Evolutionary conservation across 2,888 invertebrate genomes (phyloP).

Genomic region (Andricus curvator): DNA sequence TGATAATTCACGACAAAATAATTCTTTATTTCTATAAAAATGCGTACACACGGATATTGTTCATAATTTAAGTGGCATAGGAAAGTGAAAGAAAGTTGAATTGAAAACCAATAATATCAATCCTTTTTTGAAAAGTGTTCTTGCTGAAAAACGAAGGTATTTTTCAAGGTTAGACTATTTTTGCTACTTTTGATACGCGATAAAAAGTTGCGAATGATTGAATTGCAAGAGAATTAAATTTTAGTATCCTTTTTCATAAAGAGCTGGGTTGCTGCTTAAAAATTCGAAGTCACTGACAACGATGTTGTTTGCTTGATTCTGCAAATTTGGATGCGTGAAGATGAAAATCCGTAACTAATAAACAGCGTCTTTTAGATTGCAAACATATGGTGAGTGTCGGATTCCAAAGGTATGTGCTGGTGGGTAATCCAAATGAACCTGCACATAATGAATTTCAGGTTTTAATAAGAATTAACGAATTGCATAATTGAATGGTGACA

Average conservation of each 20-base stretch:
- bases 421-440: conserved; percentile 83
- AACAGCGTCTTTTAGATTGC: conserved; percentile 78
- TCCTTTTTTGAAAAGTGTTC: background rate
- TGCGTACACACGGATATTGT: background rate
- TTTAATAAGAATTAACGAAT: background rate
- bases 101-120: background rate
- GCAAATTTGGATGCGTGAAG: background rate
- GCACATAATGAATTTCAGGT: conserved; percentile 63
- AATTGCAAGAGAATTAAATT: background rate
- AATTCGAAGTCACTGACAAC: background rate
- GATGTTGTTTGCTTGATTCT: background rate
- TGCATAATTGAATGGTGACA: too few species aligned
- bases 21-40: conserved; percentile 3
- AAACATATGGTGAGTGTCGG: conserved; percentile 89
- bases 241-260: background rate
- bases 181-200: background rate
- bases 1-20: background rate
- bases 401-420: conserved; percentile 91
- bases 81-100: background rate
- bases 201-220: background rate
- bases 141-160: background rate
- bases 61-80: background rate
- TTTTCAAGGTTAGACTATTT: background rate
- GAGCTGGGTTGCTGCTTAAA: background rate
- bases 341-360: conserved; percentile 59